Evolutionary conservation across 2,888 invertebrate species (phyloP).

Genomic region (Andrena praecox): DNA sequence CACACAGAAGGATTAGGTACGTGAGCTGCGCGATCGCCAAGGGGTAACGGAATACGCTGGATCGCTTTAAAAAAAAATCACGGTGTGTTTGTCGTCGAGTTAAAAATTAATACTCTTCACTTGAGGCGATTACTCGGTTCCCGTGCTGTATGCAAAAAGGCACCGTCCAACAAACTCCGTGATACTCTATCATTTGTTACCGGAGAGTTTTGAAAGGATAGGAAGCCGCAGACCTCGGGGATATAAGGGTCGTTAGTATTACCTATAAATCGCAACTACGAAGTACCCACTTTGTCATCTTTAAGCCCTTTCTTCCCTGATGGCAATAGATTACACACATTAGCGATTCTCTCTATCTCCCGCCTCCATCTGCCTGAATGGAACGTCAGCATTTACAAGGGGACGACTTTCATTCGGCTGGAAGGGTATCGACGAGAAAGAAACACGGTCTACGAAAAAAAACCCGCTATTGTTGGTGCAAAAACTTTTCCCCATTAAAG

Average conservation of each 20-base stretch:
- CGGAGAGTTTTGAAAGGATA: conserved; percentile 55
- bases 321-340: conserved; percentile 59
- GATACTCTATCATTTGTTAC: conserved; percentile 62
- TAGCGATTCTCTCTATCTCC: conserved; percentile 43
- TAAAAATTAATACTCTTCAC: conserved; percentile 34
- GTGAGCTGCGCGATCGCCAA: background rate
- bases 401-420: background rate
- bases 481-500: conserved; percentile 37
- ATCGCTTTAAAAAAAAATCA: background rate
- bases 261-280: conserved; percentile 54
- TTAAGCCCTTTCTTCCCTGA: conserved; percentile 53
- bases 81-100: background rate
- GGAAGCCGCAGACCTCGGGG: conserved; percentile 51
- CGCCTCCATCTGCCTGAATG: background rate
- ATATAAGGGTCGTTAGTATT: conserved; percentile 63
- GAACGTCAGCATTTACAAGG: conserved; percentile 13
- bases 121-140: conserved; percentile 12
- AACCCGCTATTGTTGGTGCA: background rate
- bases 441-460: background rate
- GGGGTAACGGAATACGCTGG: background rate
- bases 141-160: conserved; percentile 31
- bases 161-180: conserved; percentile 11
- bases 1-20: conserved; percentile 8
- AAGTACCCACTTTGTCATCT: conserved; percentile 64
- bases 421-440: conserved; percentile 4